Percentiles rank a stretch among this genome's conserved stretches.
phyloP scores from a whole-genome alignment of 2,888 invertebrate genomes.

The Dasypogon diadema region DNA sequence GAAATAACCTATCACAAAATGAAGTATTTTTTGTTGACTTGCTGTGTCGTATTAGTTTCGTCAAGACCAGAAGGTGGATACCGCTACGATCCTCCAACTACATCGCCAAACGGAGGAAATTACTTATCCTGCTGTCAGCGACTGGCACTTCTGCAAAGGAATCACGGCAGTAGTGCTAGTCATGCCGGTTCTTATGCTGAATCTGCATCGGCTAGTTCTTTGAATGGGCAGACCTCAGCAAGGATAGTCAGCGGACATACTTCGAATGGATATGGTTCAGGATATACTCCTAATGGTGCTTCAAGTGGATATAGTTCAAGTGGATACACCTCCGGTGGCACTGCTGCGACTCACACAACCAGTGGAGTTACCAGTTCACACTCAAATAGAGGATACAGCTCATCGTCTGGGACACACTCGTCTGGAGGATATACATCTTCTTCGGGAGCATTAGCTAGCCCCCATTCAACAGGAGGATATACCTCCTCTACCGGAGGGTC shows the following conservation, averaged over 20 bases:
- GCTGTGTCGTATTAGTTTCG: constrained; percentile 70
- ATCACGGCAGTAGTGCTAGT: background rate
- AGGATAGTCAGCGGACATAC: constrained; percentile 64
- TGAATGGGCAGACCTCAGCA: constrained; percentile 53
- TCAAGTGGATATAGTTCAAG: background rate
- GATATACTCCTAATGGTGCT: background rate
- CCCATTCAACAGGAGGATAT: constrained; percentile 33
- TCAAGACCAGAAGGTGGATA: constrained; percentile 75
- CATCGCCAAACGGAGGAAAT: constrained; percentile 28
- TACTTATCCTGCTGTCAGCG: constrained; percentile 58
- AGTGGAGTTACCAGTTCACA: constrained; percentile 59
- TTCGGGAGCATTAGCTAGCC: no score
- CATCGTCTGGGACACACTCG: background rate
- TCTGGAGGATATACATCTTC: constrained; percentile 55
- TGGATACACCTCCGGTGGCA: background rate
- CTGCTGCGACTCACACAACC: background rate
- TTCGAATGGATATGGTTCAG: constrained; percentile 47
- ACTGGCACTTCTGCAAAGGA: constrained; percentile 40
- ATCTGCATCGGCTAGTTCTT: background rate
- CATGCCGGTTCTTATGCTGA: background rate
- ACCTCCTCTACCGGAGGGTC: no score
- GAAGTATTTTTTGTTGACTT: constrained; percentile 51
- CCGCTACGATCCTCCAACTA: constrained; percentile 70
- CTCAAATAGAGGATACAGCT: constrained; percentile 37
- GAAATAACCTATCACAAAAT: constrained; percentile 31